Conservation (phyloP, 1,140 invertebrate genomes). For the Drosophila prosaltans region DNA sequence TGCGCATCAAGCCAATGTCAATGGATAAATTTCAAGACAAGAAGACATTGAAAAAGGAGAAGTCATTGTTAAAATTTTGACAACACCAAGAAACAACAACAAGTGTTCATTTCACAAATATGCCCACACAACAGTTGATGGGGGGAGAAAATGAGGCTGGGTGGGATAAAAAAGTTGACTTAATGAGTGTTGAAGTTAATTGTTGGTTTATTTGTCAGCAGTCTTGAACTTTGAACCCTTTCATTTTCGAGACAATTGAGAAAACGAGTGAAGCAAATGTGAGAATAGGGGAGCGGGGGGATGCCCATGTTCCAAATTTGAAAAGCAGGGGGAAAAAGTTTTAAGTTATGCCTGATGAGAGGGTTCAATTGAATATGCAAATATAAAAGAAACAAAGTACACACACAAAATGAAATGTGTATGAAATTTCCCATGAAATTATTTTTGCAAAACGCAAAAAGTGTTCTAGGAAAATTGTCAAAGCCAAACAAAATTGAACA, state of each 20-base stretch:
- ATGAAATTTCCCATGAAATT: conserved; percentile 5
- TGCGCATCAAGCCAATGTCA: conserved; percentile 32
- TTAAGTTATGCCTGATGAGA: neutral
- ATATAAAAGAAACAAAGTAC: neutral
- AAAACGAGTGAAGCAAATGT: neutral
- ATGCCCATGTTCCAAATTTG: neutral
- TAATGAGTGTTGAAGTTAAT: conserved; percentile 70
- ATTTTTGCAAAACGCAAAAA: neutral
- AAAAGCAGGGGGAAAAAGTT: neutral
- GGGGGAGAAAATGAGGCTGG: conserved; percentile 2
- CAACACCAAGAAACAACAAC: conserved; percentile 34
- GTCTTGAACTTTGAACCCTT: conserved; percentile 72
- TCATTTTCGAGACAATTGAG: conserved; percentile 57
- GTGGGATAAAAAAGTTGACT: conserved; percentile 42
- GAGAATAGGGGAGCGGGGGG: conserved; percentile 2
- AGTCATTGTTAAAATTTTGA: conserved; percentile 45
- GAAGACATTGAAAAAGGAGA: conserved; percentile 19
- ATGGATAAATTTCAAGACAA: conserved; percentile 7
- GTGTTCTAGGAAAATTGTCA: conserved; percentile 19
- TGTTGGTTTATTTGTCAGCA: conserved; percentile 76
- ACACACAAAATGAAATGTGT: neutral
- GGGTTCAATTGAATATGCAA: conserved; percentile 10
- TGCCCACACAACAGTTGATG: neutral
- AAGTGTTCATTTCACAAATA: conserved; percentile 77
- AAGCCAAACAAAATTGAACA: neutral